A percentile compares a stretch with the other conserved stretches of the same genome.
Conservation (phyloP, 2,888 invertebrate genomes). For the Cheilosia scutellata region DNA sequence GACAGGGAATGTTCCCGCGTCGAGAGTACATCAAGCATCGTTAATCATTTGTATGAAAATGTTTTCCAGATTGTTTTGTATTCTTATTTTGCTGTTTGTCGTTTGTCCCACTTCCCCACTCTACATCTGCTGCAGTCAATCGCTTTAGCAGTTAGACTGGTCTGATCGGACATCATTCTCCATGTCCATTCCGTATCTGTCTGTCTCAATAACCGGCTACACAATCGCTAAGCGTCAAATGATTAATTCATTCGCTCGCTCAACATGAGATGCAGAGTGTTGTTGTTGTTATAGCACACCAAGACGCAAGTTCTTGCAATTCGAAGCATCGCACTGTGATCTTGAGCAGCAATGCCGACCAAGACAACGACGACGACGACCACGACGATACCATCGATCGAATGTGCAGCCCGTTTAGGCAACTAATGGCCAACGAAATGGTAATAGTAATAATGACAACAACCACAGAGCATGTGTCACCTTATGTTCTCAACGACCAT, state of each 20-base stretch:
- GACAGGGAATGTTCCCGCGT: conserved; percentile 68
- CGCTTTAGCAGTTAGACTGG: conserved; percentile 5
- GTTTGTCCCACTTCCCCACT: neutral
- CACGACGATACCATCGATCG: conserved; percentile 45
- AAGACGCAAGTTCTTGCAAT: conserved; percentile 24
- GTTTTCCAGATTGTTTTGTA: conserved; percentile 18
- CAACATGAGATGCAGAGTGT: conserved; percentile 56
- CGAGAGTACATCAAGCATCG: conserved; percentile 63
- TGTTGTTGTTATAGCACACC: conserved; percentile 40
- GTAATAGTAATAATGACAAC: conserved; percentile 74
- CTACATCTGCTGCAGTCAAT: conserved; percentile 17
- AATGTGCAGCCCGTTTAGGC: conserved; percentile 58
- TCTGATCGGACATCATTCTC: conserved; percentile 54
- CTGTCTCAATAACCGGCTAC: conserved; percentile 69
- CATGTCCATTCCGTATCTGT: conserved; percentile 53
- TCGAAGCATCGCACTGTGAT: conserved; percentile 26
- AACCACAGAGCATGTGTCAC: conserved; percentile 74
- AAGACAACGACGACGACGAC: conserved; percentile 31
- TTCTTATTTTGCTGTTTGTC: neutral
- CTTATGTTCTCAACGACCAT: conserved; percentile 70
- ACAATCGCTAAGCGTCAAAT: conserved; percentile 71
- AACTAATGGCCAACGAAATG: conserved; percentile 69
- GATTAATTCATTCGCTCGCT: conserved; percentile 70
- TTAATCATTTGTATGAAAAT: conserved; percentile 64
- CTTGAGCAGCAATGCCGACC: conserved; percentile 26